phyloP scores from a whole-genome alignment of 1,140 invertebrate species.

The Dinoponera quadriceps region DNA sequence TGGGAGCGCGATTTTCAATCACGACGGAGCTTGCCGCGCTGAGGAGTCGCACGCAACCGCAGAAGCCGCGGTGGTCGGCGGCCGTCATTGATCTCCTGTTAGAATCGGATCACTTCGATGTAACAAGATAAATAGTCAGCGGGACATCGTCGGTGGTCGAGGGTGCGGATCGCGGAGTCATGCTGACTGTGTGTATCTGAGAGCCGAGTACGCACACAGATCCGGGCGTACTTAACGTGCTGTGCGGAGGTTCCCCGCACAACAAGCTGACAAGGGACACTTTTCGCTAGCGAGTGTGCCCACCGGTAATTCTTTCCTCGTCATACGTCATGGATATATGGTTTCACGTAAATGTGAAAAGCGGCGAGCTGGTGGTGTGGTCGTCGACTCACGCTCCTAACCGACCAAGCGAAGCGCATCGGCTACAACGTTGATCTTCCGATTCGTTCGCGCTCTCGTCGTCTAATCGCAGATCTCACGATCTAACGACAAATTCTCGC shows the following conservation, averaged over 20 bases:
- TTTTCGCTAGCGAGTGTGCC: constrained; percentile 1
- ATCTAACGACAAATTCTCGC: constrained; percentile 73
- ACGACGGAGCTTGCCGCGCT: constrained; percentile 8
- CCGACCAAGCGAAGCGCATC: too few relatives aligned
- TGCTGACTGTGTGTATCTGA: constrained; percentile 77
- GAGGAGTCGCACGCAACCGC: constrained; percentile 50
- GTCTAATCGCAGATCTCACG: constrained; percentile 44
- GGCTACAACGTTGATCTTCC: too few relatives aligned
- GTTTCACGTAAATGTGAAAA: constrained; percentile 33
- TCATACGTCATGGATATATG: constrained; percentile 12
- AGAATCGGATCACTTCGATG: constrained; percentile 81
- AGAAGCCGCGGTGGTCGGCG: constrained; percentile 67
- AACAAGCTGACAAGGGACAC: constrained; percentile 39
- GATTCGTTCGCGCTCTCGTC: neutral
- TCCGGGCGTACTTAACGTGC: constrained; percentile 38
- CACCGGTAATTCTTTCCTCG: neutral
- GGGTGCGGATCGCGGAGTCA: constrained; percentile 79
- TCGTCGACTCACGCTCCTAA: constrained; percentile 49
- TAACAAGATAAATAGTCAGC: constrained; percentile 84
- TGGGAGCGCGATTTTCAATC: constrained; percentile 3
- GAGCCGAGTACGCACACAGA: constrained; percentile 59
- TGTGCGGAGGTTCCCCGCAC: constrained; percentile 19
- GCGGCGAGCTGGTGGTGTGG: neutral
- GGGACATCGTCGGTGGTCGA: constrained; percentile 79
- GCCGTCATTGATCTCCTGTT: constrained; percentile 80